Base-by-base conservation (phyloP, 2,113 vertebrate genomes). In the Benthochromis sp. region DNA sequence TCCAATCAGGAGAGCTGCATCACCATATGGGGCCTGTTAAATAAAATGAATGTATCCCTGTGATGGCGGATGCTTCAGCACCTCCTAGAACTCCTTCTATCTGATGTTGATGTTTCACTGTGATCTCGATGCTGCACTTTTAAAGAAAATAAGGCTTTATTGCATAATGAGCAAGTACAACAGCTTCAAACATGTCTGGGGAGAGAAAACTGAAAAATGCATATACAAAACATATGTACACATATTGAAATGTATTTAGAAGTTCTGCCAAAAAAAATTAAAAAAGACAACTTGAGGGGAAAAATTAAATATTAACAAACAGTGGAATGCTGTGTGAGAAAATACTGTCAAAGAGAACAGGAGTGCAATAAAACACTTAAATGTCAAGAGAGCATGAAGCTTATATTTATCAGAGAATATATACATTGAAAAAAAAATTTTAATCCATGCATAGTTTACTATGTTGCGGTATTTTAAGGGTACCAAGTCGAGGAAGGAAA, bases 381-480 rank as follows among this genome's bases (percentile, higher is more conserved):
- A 97, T 95, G 92, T 89, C 59, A 87, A 91, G 80, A 92, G 81
- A 92, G 88, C 85, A 88, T n/a, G 89, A 97, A 97, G 97, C 96
- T 97, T 97, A 97, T 97, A 96, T 79, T 96, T 96, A 97, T 95
- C 96, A 69, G 93, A 96, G 94, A 96, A 96, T 94, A 95, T 96
- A 97, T 96, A 97, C 96, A 97, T 92, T 94, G 96, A 95, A 95
- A 95, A 96, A 96, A 96, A 94, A 0, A 1, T 12, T 66, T 38
- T 97, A 57, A 91, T 92, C 96, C 97, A 98, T 98, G 97, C 98
- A 98, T 97, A 98, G 96, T 95, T 97, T 96, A 93, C 91, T 92
- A 91, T 93, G 88, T 96, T 94, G 92, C 93, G 89, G 95, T 96
- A 96, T 95, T 95, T 94, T 92, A 87, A 90, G 90, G 89, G 94